Percentiles rank a stretch among this genome's conserved stretches.
phyloP scores from a whole-genome alignment of 1,140 invertebrate genomes.

The Hetaerina americana region DNA sequence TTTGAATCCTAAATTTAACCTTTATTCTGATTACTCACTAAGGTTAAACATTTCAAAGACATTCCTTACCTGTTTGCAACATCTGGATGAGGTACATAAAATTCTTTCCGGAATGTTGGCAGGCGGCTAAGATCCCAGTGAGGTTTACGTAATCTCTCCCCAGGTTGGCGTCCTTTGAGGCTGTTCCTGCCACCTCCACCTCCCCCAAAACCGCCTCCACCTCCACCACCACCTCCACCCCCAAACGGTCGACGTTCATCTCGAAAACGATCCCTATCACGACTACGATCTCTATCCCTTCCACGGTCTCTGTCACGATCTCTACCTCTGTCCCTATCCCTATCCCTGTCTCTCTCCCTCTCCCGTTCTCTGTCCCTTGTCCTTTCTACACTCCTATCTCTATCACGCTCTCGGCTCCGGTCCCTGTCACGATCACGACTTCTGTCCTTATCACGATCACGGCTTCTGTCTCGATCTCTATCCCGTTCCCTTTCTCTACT shows the following conservation, averaged over 20 bases:
- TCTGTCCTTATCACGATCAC: not conserved
- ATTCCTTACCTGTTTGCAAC: constrained; percentile 39
- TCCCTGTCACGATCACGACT: not conserved
- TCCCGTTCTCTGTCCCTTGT: constrained; percentile 25
- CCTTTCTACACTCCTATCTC: constrained; percentile 21
- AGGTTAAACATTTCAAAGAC: too few relatives aligned
- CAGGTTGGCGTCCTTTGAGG: constrained; percentile 41
- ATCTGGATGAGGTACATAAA: constrained; percentile 67
- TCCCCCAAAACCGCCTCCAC: not conserved
- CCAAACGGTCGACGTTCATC: constrained; percentile 29
- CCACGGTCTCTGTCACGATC: constrained; percentile 29
- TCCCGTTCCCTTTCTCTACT: not conserved
- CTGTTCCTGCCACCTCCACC: constrained; percentile 27
- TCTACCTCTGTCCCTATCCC: constrained; percentile 20
- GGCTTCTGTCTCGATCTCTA: not conserved
- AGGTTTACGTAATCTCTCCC: constrained; percentile 63
- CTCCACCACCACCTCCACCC: constrained; percentile 34
- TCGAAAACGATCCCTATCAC: constrained; percentile 28
- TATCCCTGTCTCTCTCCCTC: not conserved
- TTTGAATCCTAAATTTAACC: not conserved
- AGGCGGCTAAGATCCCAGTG: constrained; percentile 64
- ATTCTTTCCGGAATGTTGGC: constrained; percentile 84
- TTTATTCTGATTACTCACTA: too few relatives aligned
- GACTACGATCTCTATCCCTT: constrained; percentile 27
- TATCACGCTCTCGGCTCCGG: constrained; percentile 19